Percentiles rank a stretch among this genome's conserved stretches.
phyloP scores from a whole-genome alignment of 2,797 vertebrate species.

The Hyperoplus immaculatus region DNA sequence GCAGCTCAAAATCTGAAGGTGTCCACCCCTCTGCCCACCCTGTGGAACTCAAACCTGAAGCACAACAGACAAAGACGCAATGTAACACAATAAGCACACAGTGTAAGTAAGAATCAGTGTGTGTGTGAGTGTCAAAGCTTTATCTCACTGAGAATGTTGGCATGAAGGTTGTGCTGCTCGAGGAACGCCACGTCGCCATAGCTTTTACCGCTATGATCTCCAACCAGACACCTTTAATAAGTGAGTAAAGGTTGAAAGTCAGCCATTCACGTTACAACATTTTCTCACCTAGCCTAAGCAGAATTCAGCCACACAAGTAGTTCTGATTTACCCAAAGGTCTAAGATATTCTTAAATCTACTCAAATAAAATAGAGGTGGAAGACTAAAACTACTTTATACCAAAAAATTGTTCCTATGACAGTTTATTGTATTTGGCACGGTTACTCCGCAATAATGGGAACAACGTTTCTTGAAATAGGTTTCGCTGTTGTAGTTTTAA shows the following conservation, averaged over 20 bases:
- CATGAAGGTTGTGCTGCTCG: conserved; percentile 90
- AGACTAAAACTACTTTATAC: neutral
- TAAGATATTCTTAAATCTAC: neutral
- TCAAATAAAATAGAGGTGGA: neutral
- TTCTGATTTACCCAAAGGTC: neutral
- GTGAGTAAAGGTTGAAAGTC: neutral
- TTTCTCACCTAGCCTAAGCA: neutral
- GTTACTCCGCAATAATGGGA: neutral
- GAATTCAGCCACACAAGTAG: neutral
- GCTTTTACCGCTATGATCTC: conserved; percentile 90
- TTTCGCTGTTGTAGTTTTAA: neutral
- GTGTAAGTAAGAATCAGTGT: neutral
- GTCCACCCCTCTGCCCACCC: conserved; percentile 87
- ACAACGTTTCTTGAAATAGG: neutral
- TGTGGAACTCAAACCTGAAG: conserved; percentile 84
- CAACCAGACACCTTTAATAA: conserved; percentile 88
- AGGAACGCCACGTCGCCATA: conserved; percentile 93
- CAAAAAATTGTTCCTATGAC: neutral
- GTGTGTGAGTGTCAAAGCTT: neutral
- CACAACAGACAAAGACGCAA: neutral
- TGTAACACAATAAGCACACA: neutral
- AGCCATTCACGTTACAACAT: conserved; percentile 8
- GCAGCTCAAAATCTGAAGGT: conserved; percentile 86
- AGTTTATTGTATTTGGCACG: neutral
- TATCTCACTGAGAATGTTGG: conserved; percentile 89